Evolutionary conservation across 2,888 invertebrate genomes (phyloP).

Genomic region (Microctonus brassicae): DNA sequence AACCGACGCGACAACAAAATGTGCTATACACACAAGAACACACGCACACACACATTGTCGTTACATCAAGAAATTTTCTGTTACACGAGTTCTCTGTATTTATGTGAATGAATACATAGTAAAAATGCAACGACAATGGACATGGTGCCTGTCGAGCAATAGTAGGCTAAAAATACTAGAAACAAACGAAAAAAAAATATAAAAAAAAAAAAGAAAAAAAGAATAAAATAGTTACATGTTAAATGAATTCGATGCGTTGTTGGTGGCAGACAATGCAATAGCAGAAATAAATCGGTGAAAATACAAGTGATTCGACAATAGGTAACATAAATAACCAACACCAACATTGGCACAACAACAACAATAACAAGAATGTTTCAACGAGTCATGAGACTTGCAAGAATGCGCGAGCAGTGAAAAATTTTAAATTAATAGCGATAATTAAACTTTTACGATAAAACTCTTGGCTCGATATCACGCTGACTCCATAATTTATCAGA

Average conservation of each 20-base stretch:
- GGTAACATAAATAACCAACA: background rate
- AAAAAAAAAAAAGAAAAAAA: background rate
- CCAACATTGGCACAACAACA: background rate
- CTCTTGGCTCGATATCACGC: background rate
- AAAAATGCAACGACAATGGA: background rate
- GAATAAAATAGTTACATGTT: background rate
- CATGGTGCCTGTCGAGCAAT: background rate
- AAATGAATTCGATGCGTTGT: background rate
- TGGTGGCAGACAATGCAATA: background rate
- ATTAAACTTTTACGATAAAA: conserved; percentile 1
- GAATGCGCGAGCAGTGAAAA: background rate
- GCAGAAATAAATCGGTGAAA: background rate
- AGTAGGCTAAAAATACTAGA: background rate
- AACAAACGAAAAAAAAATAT: background rate
- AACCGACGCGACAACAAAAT: conserved; percentile 17
- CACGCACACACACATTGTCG: too few relatives aligned
- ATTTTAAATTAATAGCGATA: conserved; percentile 1
- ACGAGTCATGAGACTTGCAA: background rate
- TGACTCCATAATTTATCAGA: conserved; percentile 16
- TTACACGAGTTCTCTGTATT: conserved; percentile 42
- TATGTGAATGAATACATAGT: conserved; percentile 39
- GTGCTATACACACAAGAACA: background rate
- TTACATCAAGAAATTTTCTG: conserved; percentile 31
- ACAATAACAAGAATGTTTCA: background rate
- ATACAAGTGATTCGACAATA: background rate